These are phyloP conservation scores for Solea senegalensis DNA, from an alignment of 2,113 vertebrate species.

Conservation along the genomic window DNA sequence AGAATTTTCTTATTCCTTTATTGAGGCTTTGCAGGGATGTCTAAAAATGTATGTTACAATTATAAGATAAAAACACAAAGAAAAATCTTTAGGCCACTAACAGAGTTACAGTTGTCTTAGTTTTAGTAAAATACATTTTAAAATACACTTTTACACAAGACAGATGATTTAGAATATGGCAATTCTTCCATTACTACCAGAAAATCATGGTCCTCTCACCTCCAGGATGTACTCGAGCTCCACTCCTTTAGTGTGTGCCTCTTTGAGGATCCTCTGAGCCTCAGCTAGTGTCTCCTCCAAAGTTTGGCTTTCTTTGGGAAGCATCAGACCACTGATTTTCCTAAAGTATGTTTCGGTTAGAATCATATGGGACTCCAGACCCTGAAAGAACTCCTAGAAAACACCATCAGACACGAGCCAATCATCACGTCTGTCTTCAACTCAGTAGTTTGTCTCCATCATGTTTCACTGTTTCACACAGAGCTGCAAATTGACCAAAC, in stretches of 20 bases:
- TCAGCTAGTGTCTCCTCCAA: conserved; percentile 84
- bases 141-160: no score
- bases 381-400: conserved; percentile 95
- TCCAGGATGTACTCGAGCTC: conserved; percentile 93
- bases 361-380: conserved; percentile 93
- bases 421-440: background rate
- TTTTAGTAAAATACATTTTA: background rate
- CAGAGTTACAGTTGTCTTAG: background rate
- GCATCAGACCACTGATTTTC: conserved; percentile 85
- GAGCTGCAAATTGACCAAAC: conserved; percentile 64
- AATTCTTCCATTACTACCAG: background rate
- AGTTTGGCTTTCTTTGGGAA: conserved; percentile 80
- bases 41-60: no score
- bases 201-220: conserved; percentile 79
- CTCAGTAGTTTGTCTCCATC: background rate
- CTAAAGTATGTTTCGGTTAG: conserved; percentile 92
- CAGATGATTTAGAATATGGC: background rate
- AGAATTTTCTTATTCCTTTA: background rate
- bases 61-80: no score
- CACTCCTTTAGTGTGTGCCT: conserved; percentile 91
- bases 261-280: conserved; percentile 86
- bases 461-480: background rate
- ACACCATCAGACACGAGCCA: conserved; percentile 5
- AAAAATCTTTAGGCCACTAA: no score
- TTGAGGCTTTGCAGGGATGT: no score